Conservation (phyloP, 2,797 vertebrate species). For the Rhincodon typus region DNA sequence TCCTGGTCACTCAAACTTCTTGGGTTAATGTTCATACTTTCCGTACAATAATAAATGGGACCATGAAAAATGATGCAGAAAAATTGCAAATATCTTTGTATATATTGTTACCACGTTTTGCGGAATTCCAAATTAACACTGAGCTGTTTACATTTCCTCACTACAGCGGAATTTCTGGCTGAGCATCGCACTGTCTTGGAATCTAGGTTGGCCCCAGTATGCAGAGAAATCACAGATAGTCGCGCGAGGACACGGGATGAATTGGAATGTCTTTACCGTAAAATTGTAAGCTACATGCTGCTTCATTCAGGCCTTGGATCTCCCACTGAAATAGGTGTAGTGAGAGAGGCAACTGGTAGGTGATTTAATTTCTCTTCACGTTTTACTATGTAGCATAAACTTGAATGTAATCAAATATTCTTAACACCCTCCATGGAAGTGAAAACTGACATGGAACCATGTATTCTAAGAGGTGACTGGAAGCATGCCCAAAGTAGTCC, state of each 20-base stretch:
- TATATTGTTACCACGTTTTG: neutral
- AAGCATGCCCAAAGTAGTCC: neutral
- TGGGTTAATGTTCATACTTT: neutral
- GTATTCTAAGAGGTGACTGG: neutral
- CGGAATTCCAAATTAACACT: neutral
- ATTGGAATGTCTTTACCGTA: slow-evolving; percentile 62
- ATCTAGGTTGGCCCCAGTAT: slow-evolving; percentile 58
- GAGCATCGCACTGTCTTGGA: slow-evolving; percentile 63
- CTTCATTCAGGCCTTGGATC: slow-evolving; percentile 71
- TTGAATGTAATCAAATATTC: neutral
- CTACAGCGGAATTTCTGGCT: slow-evolving; percentile 69
- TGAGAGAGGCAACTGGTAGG: slow-evolving; percentile 77
- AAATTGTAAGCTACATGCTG: slow-evolving; percentile 66
- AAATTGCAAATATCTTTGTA: neutral
- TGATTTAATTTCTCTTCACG: slow-evolving; percentile 26
- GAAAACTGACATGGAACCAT: neutral
- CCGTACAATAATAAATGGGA: neutral
- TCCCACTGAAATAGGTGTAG: slow-evolving; percentile 56
- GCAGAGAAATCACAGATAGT: slow-evolving; percentile 71
- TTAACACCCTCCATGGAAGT: neutral
- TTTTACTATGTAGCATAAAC: neutral
- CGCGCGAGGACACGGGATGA: slow-evolving; percentile 56
- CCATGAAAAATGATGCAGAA: neutral
- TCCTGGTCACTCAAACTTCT: neutral
- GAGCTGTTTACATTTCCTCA: slow-evolving; percentile 33